Conservation (phyloP, 2,888 invertebrate genomes). For the Tupiocoris notatus region DNA sequence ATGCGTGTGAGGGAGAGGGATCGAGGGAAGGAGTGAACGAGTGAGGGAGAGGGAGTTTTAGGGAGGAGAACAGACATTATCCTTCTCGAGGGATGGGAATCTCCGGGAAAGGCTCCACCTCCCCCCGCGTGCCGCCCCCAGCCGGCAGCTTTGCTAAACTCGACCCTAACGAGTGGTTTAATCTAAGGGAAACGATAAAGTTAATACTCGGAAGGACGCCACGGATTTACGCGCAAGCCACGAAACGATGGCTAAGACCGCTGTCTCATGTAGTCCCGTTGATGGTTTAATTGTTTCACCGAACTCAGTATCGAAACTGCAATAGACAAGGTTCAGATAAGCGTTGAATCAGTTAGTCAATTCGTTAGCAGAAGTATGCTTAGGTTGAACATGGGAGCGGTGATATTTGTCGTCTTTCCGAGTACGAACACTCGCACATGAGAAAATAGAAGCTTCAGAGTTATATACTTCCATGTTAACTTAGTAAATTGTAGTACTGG, state of each 20-base stretch:
- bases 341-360: too few relatives aligned
- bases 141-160: not conserved
- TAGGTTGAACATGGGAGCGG: too few relatives aligned
- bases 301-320: too few relatives aligned
- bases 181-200: constrained; percentile 30
- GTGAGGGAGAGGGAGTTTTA: not conserved
- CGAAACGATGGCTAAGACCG: constrained; percentile 2
- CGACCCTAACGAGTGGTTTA: constrained; percentile 1
- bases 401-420: too few relatives aligned
- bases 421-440: too few relatives aligned
- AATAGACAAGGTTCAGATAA: too few relatives aligned
- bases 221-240: constrained; percentile 16
- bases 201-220: constrained; percentile 8
- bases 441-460: too few relatives aligned
- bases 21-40: too few relatives aligned
- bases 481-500: too few relatives aligned
- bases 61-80: not conserved
- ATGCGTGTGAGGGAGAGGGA: constrained; percentile 15
- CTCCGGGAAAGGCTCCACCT: not conserved
- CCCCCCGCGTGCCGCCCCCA: not conserved
- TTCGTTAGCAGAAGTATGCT: too few relatives aligned
- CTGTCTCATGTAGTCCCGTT: not conserved
- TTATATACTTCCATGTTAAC: too few relatives aligned
- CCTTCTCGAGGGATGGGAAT: not conserved
- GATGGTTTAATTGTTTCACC: constrained; percentile 33